These are phyloP conservation scores for Diplodus puntazzo DNA, from an alignment of 2,797 vertebrate genomes.

Conservation along the genomic window DNA sequence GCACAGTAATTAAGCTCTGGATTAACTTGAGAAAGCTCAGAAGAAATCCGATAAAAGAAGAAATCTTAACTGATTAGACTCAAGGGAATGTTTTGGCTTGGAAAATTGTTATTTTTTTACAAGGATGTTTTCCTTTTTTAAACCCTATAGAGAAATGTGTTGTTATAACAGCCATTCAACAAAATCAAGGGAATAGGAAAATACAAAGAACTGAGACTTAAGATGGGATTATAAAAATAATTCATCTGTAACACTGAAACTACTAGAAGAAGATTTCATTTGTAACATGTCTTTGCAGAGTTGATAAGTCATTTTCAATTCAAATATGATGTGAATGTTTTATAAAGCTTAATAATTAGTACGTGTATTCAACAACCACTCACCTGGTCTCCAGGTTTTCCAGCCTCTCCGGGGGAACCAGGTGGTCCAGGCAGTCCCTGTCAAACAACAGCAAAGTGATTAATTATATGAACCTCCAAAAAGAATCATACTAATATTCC, in stretches of 20 bases:
- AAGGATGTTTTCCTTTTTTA: neutral
- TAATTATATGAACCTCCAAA: conserved; percentile 9
- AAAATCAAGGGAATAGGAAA: neutral
- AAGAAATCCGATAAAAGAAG: neutral
- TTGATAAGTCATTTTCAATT: neutral
- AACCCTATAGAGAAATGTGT: neutral
- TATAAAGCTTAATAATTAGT: neutral
- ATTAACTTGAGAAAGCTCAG: neutral
- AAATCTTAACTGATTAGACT: neutral
- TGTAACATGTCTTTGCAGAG: neutral
- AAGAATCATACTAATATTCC: neutral
- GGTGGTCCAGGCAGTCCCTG: conserved; percentile 94
- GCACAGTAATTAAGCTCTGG: neutral
- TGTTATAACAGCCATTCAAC: neutral
- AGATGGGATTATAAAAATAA: neutral
- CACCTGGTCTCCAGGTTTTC: conserved; percentile 95
- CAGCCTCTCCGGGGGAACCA: conserved; percentile 92
- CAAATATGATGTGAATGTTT: neutral
- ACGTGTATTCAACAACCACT: conserved; percentile 42
- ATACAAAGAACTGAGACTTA: neutral
- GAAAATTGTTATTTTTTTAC: neutral
- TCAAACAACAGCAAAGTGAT: conserved; percentile 45
- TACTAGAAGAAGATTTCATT: conserved; percentile 2
- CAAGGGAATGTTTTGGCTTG: neutral
- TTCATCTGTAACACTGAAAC: neutral